Percentiles rank a stretch among this genome's conserved stretches.
Conservation (phyloP, 2,113 vertebrate species). For the Callipepla squamata region DNA sequence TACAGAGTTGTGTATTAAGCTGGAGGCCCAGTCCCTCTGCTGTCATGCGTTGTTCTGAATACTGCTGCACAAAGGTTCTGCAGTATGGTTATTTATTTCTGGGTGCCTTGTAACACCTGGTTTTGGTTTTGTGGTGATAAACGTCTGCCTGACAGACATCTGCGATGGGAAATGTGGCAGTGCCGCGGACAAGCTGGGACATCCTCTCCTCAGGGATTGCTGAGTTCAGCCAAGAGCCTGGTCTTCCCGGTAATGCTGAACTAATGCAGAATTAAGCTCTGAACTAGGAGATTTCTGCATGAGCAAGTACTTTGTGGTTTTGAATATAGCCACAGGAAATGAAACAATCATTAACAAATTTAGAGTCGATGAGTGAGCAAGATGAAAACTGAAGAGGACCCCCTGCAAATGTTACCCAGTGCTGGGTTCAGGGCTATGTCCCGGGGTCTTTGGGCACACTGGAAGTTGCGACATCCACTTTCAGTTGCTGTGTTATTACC, state of each 20-base stretch:
- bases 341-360: neutral
- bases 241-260: neutral
- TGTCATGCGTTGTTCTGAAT: neutral
- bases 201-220: neutral
- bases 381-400: neutral
- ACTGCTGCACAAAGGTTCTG: neutral
- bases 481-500: neutral
- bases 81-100: neutral
- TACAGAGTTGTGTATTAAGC: neutral
- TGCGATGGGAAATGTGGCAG: fast-evolving
- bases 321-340: neutral
- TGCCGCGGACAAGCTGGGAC: neutral
- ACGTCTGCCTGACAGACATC: neutral
- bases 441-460: neutral
- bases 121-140: neutral
- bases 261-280: neutral
- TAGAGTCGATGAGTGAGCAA: neutral
- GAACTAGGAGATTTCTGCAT: neutral
- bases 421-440: neutral
- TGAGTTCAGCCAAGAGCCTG: neutral
- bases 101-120: neutral
- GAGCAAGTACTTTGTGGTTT: neutral
- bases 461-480: neutral
- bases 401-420: neutral
- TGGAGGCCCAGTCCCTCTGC: neutral